These are phyloP conservation scores for Mesoligia furuncula DNA, from an alignment of 2,888 invertebrate species.

Conservation along the genomic window DNA sequence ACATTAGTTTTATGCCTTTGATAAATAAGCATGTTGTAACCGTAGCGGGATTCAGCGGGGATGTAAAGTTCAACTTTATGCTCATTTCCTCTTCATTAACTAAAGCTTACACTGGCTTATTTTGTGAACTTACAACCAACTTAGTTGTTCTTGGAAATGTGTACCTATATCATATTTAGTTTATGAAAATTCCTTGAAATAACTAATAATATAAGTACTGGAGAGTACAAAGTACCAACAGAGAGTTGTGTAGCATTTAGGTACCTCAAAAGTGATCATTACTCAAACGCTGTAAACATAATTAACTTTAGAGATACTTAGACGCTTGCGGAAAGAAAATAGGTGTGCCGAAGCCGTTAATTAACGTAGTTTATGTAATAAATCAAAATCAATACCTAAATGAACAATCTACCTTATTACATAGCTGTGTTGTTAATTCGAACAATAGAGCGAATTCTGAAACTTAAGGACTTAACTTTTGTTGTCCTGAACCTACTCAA, in stretches of 20 bases:
- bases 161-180: neutral
- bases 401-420: slow-evolving; percentile 2
- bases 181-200: neutral
- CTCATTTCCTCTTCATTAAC: slow-evolving; percentile 14
- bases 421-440: slow-evolving; percentile 6
- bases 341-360: neutral
- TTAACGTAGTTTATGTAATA: neutral
- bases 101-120: slow-evolving; percentile 3
- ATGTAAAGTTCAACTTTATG: slow-evolving; percentile 12
- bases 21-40: slow-evolving; percentile 43
- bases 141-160: slow-evolving; percentile 3
- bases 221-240: neutral
- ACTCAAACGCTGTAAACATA: neutral
- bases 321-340: neutral
- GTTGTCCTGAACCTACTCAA: neutral
- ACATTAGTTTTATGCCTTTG: slow-evolving; percentile 49
- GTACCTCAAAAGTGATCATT: slow-evolving; percentile 10
- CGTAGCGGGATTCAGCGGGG: neutral
- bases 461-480: neutral
- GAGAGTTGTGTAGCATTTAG: neutral
- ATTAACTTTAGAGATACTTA: neutral
- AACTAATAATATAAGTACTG: neutral
- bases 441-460: slow-evolving; percentile 12
- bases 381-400: neutral
- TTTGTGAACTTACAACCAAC: neutral